Percentiles rank a stretch among this genome's conserved stretches.
Conservation (phyloP, 2,797 vertebrate genomes). For the Phataginus tricuspis region DNA sequence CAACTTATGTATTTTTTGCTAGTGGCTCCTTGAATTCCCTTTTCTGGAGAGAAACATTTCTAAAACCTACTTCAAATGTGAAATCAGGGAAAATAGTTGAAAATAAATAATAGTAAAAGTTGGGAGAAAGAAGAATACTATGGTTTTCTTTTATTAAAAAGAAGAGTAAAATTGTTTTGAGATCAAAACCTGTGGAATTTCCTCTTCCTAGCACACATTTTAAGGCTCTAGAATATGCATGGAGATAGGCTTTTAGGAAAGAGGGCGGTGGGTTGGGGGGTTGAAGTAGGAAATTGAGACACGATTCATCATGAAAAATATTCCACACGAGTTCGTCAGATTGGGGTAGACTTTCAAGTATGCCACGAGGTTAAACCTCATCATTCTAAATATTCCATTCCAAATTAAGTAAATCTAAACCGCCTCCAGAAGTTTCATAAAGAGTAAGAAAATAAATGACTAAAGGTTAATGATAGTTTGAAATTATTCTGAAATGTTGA, state of each 20-base stretch:
- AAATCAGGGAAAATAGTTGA: not conserved
- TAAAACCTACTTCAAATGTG: not conserved
- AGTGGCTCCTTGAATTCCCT: not conserved
- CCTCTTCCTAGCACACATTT: not conserved
- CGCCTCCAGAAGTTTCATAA: not conserved
- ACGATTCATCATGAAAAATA: not conserved
- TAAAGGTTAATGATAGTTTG: not conserved
- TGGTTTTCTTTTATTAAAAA: not conserved
- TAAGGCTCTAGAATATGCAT: not conserved
- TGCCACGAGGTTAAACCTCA: not conserved
- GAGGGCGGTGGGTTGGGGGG: not conserved
- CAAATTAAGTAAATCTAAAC: not conserved
- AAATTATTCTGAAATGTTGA: conserved; percentile 1
- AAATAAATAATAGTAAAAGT: not conserved
- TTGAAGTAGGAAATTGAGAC: not conserved
- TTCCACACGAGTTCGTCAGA: not conserved
- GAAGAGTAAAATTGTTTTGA: not conserved
- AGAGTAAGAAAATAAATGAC: not conserved
- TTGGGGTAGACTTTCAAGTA: not conserved
- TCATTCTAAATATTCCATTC: not conserved
- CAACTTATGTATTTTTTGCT: not conserved
- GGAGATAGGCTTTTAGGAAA: not conserved
- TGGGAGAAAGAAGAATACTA: not conserved
- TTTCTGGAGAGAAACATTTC: not conserved
- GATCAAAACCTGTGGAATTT: not conserved